Conservation (phyloP, 2,888 invertebrate genomes). For the Agonopterix alstromeriana region DNA sequence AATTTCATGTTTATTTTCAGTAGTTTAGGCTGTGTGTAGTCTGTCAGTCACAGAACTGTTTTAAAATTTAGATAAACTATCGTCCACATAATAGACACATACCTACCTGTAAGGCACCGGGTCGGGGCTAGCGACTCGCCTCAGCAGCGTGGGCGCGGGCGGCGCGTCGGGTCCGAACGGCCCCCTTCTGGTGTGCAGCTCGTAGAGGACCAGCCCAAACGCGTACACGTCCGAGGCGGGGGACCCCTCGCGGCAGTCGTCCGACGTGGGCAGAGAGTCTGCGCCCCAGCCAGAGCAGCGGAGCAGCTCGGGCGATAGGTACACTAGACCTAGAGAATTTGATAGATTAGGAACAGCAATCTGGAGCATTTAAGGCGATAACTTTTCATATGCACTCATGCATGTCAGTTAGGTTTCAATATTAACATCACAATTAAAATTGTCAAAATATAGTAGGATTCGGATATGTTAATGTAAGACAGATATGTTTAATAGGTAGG, state of each 20-base stretch:
- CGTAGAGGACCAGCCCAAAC: constrained; percentile 92
- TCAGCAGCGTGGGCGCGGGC: constrained; percentile 79
- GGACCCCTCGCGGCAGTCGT: constrained; percentile 69
- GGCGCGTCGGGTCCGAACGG: constrained; percentile 87
- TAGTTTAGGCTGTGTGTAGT: no score
- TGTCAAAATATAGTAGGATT: no score
- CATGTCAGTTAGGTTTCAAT: no score
- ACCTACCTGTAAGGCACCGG: constrained; percentile 78
- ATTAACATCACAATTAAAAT: no score
- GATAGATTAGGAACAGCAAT: no score
- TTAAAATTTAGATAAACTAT: no score
- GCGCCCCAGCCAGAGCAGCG: constrained; percentile 65
- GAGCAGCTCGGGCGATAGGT: constrained; percentile 88
- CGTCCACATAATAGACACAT: constrained; percentile 32
- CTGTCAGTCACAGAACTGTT: no score
- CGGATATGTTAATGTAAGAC: no score
- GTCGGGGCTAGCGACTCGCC: constrained; percentile 73
- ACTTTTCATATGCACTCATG: no score
- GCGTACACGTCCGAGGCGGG: constrained; percentile 91
- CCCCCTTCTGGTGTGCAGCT: constrained; percentile 90
- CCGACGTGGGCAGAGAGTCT: constrained; percentile 31
- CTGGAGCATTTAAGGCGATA: no score
- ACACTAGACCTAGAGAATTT: constrained; percentile 79
- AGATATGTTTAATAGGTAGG: no score
- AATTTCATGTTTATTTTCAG: no score